Base-by-base conservation (phyloP, 2,113 vertebrate species). In the Chitala chitala region DNA sequence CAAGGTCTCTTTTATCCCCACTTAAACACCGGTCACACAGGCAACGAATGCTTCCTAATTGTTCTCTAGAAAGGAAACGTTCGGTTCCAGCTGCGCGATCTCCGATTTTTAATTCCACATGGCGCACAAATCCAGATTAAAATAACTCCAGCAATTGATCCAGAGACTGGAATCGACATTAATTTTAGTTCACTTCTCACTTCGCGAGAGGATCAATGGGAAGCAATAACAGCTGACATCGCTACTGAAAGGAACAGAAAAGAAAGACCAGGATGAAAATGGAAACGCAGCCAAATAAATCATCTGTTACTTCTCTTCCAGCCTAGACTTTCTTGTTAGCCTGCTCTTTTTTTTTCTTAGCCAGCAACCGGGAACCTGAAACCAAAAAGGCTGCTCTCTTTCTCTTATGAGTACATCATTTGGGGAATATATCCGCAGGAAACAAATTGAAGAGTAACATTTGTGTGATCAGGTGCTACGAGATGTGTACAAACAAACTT, bases 161-260 rank as follows among this genome's bases (percentile, higher is more conserved):
- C 77, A 40, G 89, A 88, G 86, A 92, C 88, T 94, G 93, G 94
- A 97, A 95, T 91, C 93, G 94, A 97, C 94, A 95, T 98, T 97
- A 93, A 98, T 96, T 98, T 98, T 94, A 94, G 92, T 95, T 95
- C 93, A 96, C 92, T 94, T 95, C 92, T 96, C 89, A 92, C 92
- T 94, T 94, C 92, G 93, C 94, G 92, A 93, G 92, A 87, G 86
- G 93, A 98, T 98, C 96, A 98, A 96, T 96, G 94, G 90, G 82
- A 92, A 93, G 93, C 92, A 95, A 95, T 95, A 96, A 94, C 93
- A 96, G 91, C 93, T 94, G 94, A 96, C 94, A 95, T 92, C 88
- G 89, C 89, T 73, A 83, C 88, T 93, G 92, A 93, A 93, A 92
- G 92, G 90, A 90, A 90, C 88, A 90, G 90, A 90, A 90, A 79